These are phyloP conservation scores for Psittacula derbiana DNA, from an alignment of 2,797 vertebrate species.

Conservation along the genomic window DNA sequence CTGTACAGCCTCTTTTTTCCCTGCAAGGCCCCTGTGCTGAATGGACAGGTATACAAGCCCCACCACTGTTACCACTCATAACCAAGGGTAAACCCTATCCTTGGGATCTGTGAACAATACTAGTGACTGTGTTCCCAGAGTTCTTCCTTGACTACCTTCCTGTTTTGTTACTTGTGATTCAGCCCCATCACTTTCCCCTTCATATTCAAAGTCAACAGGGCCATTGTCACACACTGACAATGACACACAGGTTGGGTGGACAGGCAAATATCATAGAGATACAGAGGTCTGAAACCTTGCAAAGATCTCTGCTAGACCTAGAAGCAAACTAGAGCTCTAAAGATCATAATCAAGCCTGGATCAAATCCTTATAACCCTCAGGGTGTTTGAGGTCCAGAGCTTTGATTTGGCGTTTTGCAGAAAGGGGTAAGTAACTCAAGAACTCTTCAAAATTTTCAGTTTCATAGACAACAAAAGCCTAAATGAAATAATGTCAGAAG, in stretches of 20 bases:
- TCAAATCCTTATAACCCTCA: background rate
- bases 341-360: background rate
- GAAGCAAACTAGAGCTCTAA: background rate
- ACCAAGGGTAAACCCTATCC: background rate
- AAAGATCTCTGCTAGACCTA: background rate
- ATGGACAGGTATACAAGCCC: fast-evolving
- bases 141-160: background rate
- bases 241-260: fast-evolving
- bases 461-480: background rate
- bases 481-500: background rate
- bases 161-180: background rate
- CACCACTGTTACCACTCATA: background rate
- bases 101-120: background rate
- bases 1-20: background rate
- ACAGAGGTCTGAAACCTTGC: background rate
- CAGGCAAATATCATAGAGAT: background rate
- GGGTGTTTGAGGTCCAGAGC: background rate
- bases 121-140: background rate
- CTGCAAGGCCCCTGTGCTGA: background rate
- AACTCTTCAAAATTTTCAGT: background rate
- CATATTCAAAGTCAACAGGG: background rate
- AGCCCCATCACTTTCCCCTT: background rate
- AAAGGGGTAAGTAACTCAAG: background rate
- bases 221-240: background rate
- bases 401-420: background rate